phyloP scores from a whole-genome alignment of 64 coral and sea anemone genomes.

The Trachythela sp. region DNA sequence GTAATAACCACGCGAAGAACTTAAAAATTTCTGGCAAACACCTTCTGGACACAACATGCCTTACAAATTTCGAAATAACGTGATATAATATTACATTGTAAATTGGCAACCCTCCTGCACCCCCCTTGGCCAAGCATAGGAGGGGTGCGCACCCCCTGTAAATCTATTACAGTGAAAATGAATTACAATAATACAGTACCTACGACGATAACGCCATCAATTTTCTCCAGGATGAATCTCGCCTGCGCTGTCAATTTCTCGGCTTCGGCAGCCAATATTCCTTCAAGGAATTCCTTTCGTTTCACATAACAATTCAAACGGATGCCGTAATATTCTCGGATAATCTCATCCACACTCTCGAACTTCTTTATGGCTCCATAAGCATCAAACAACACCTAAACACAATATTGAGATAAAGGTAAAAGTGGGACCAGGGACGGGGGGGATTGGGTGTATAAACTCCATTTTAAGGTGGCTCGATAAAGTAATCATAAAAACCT shows the following conservation, averaged over 20 bases:
- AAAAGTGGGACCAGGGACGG: not conserved
- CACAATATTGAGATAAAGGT: not conserved
- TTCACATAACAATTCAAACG: conserved; percentile 70
- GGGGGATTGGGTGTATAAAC: not conserved
- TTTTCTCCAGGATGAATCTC: conserved; percentile 93
- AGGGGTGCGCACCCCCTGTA: not conserved
- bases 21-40: too few species aligned
- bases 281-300: conserved; percentile 83
- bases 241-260: conserved; percentile 73
- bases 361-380: conserved; percentile 76
- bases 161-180: too few species aligned
- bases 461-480: too few species aligned
- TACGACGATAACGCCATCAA: conserved; percentile 79
- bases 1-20: too few species aligned
- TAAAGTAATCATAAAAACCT: too few species aligned
- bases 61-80: too few species aligned
- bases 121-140: too few species aligned
- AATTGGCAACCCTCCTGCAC: too few species aligned
- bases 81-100: too few species aligned
- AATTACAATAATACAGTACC: conserved; percentile 45
- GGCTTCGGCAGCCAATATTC: conserved; percentile 76
- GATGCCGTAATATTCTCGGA: conserved; percentile 72
- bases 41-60: too few species aligned
- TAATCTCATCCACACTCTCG: conserved; percentile 53
- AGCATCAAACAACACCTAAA: conserved; percentile 85